Evolutionary conservation across 2,113 vertebrate species (phyloP), one percentile per base, ranked within the genome.

Genomic region (Micromys minutus): DNA sequence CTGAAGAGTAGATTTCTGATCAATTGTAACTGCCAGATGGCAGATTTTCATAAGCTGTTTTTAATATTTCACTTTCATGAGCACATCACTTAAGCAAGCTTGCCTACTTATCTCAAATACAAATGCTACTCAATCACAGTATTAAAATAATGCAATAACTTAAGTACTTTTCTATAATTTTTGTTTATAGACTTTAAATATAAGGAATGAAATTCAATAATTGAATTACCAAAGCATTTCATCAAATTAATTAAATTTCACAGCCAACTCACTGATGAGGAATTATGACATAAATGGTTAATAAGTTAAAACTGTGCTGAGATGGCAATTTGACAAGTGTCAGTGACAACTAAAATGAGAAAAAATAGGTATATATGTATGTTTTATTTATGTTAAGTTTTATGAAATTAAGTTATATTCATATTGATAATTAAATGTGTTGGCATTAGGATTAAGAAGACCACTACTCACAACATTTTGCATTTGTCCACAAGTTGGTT

Each of bases 21-120:
- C 87, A 97, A 97, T 95, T 96, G 34, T 97, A 96, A 97, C 97
- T 98, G 97, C 96, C 96, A 98, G 98, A 98, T 97, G 85, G 96
- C 90, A 97, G 97, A 98, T 97, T 98, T 98, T 96, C 93, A 95
- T 97, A 97, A 96, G 92, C 96, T 96, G 90, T 96, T 97, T 97
- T 97, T 96, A 97, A 97, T 97, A 98, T 98, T 97, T 97, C 95
- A 97, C 80, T 96, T 97, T 97, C 92, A 96, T 55, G 85, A 96
- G 67, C 86, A 94, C 88, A 90, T 96, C 95, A 89, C 76, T 96
- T 92, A 97, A 95, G 93, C 91, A 92, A 94, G 91, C 79, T 94
- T 94, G 71, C 80, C 87, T 90, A 96, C 94, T 69, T 90, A 96
- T 85, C 91, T 95, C 90, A 95, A 96, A 90, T 90, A 93, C 61